Percentiles rank a stretch among this genome's conserved stretches.
Evolutionary conservation across 2,888 invertebrate species (phyloP).

Genomic region (Nomada fabriciana): DNA sequence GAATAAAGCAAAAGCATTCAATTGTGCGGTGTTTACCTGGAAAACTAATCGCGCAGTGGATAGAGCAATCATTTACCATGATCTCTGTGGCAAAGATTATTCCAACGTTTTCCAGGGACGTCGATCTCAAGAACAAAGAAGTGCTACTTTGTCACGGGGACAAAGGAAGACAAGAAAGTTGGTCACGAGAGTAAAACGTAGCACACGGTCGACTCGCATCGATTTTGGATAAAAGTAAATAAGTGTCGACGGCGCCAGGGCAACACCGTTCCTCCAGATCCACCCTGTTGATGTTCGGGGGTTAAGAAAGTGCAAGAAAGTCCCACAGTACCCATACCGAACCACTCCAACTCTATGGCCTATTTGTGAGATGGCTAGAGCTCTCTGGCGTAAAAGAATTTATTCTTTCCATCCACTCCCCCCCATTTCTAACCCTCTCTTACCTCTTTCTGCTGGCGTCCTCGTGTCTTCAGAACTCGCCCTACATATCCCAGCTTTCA

Average conservation of each 20-base stretch:
- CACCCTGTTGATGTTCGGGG: conserved; percentile 47
- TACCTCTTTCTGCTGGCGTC: background rate
- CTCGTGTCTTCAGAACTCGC: background rate
- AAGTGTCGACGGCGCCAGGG: conserved; percentile 61
- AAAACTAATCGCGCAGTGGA: too few species aligned
- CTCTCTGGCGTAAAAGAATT: conserved; percentile 70
- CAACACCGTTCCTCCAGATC: conserved; percentile 47
- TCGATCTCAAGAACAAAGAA: too few species aligned
- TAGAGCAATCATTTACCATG: too few species aligned
- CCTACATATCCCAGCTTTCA: background rate
- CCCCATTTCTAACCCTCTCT: conserved; percentile 42
- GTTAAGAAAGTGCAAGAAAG: conserved; percentile 61
- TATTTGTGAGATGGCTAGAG: conserved; percentile 77
- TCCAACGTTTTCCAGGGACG: too few species aligned
- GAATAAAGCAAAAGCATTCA: too few species aligned
- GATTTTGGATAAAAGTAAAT: conserved; percentile 79
- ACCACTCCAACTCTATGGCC: conserved; percentile 77
- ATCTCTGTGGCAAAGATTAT: too few species aligned
- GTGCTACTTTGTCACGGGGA: background rate
- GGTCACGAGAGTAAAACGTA: conserved; percentile 15
- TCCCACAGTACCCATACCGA: conserved; percentile 76
- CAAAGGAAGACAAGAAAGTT: conserved; percentile 25
- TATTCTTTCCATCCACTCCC: conserved; percentile 54
- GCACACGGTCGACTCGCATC: conserved; percentile 58
- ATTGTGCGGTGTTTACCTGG: too few species aligned